Evolutionary conservation across 2,888 invertebrate genomes (phyloP).

Genomic region (Andricus quercusramuli): DNA sequence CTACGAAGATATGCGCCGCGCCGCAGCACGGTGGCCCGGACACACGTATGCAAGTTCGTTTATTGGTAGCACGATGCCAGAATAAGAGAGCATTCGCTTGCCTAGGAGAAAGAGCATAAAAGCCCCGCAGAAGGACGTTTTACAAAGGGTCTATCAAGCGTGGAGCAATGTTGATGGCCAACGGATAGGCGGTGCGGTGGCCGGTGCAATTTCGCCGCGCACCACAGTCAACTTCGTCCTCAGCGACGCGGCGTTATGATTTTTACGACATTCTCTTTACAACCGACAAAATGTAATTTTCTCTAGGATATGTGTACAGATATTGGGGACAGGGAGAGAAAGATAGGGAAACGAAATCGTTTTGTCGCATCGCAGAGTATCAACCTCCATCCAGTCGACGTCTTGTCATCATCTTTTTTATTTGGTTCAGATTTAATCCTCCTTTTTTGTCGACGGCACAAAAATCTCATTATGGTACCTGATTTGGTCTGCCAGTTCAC

Average conservation of each 20-base stretch:
- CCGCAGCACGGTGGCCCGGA: neutral
- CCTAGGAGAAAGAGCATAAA: slow-evolving; percentile 68
- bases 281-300: slow-evolving; percentile 76
- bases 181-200: slow-evolving; percentile 68
- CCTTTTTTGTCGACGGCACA: neutral
- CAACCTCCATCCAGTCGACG: neutral
- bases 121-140: slow-evolving; percentile 72
- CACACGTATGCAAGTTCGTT: slow-evolving; percentile 52
- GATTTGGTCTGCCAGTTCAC: too few species aligned
- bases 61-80: slow-evolving; percentile 52
- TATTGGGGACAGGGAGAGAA: slow-evolving; percentile 43
- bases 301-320: slow-evolving; percentile 65
- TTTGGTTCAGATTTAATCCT: neutral
- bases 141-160: slow-evolving; percentile 76
- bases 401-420: slow-evolving; percentile 12
- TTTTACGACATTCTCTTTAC: slow-evolving; percentile 75
- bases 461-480: neutral
- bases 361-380: slow-evolving; percentile 15
- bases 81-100: slow-evolving; percentile 57
- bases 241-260: slow-evolving; percentile 69
- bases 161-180: slow-evolving; percentile 74
- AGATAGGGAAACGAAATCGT: slow-evolving; percentile 35
- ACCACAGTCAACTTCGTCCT: slow-evolving; percentile 66
- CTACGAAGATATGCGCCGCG: too few species aligned
- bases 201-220: slow-evolving; percentile 72